A percentile compares a stretch with the other conserved stretches of the same genome.
Evolutionary conservation across 1,140 invertebrate genomes (phyloP).

Genomic region (Ceratoteleas bidentatus): DNA sequence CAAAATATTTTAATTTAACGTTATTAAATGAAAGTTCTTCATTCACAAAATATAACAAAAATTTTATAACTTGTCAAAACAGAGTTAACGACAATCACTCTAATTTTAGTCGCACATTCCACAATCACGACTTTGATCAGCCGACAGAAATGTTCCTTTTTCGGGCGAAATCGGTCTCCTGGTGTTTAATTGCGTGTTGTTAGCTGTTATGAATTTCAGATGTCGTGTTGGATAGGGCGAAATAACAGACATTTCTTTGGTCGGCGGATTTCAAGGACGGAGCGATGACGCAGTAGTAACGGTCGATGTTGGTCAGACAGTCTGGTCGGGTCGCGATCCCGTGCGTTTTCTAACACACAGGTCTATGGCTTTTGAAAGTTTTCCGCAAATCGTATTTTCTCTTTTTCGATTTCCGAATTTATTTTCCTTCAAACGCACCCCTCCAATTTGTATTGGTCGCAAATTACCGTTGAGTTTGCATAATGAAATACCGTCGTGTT

Average conservation of each 20-base stretch:
- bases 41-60: too few relatives aligned
- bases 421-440: too few relatives aligned
- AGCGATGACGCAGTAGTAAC: slow-evolving; percentile 54
- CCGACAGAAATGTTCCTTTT: not conserved
- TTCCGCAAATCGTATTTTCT: not conserved
- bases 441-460: not conserved
- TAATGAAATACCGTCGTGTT: too few relatives aligned
- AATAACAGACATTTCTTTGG: slow-evolving; percentile 24
- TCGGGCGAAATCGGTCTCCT: not conserved
- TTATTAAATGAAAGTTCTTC: too few relatives aligned
- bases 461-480: too few relatives aligned
- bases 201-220: slow-evolving; percentile 5
- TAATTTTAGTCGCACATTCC: too few relatives aligned
- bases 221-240: slow-evolving; percentile 7
- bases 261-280: slow-evolving; percentile 49
- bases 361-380: not conserved
- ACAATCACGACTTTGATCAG: not conserved
- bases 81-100: too few relatives aligned
- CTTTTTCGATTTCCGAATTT: not conserved
- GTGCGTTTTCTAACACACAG: slow-evolving; percentile 10
- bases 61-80: too few relatives aligned
- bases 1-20: too few relatives aligned
- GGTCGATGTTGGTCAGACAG: slow-evolving; percentile 59
- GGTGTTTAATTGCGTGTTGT: not conserved
- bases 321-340: slow-evolving; percentile 5